Percentiles rank a stretch among this genome's conserved stretches.
phyloP scores from a whole-genome alignment of 2,888 invertebrate species.

The Calliphora vomitoria region DNA sequence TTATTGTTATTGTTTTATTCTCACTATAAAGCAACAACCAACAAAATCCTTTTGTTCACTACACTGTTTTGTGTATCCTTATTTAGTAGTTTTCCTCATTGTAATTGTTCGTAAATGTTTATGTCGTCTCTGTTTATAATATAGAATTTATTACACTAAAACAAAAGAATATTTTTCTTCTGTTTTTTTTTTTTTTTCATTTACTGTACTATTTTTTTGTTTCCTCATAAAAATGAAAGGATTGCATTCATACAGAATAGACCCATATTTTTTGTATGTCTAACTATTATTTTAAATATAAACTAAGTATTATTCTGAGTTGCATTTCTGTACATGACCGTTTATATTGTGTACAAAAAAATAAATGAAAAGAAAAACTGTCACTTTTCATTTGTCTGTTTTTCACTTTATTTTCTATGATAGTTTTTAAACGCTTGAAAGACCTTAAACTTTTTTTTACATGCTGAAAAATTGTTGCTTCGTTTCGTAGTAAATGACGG shows the following conservation, averaged over 20 bases:
- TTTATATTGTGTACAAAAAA: background rate
- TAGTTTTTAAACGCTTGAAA: constrained; percentile 51
- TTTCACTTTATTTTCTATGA: constrained; percentile 26
- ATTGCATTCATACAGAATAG: constrained; percentile 17
- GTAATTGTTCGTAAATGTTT: constrained; percentile 62
- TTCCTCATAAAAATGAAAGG: background rate
- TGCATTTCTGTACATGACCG: constrained; percentile 52
- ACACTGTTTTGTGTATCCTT: constrained; percentile 40
- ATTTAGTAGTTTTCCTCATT: constrained; percentile 48
- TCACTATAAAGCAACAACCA: constrained; percentile 10
- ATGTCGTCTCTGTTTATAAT: constrained; percentile 58
- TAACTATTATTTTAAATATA: constrained; percentile 28
- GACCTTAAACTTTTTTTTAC: constrained; percentile 50
- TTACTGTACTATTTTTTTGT: constrained; percentile 13
- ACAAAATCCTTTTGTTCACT: constrained; percentile 37
- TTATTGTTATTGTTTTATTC: constrained; percentile 1
- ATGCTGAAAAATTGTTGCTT: constrained; percentile 34
- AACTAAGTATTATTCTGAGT: constrained; percentile 21
- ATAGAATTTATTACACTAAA: constrained; percentile 55
- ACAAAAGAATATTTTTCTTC: constrained; percentile 41
- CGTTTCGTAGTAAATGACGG: background rate
- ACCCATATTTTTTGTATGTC: constrained; percentile 13
- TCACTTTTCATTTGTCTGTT: constrained; percentile 62
- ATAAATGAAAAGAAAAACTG: constrained; percentile 27
- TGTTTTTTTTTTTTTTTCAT: background rate